Percentiles rank a stretch among this genome's conserved stretches.
Evolutionary conservation across 2,888 invertebrate genomes (phyloP).

Genomic region (Lithophane semibrunnea): DNA sequence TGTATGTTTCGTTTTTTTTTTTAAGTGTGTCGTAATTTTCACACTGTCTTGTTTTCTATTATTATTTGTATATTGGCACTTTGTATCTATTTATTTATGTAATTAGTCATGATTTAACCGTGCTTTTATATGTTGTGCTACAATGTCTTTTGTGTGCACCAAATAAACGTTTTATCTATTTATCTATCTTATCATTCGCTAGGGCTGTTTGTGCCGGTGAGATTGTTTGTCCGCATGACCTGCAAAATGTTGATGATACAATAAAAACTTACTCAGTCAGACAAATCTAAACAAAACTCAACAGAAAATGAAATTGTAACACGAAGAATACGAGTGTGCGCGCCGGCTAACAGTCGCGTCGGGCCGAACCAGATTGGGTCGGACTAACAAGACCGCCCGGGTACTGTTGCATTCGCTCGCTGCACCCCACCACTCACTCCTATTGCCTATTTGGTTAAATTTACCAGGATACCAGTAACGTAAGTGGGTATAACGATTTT

Average conservation of each 20-base stretch:
- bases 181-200: too few relatives aligned
- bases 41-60: too few relatives aligned
- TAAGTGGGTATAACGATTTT: constrained; percentile 70
- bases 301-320: constrained; percentile 47
- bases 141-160: too few relatives aligned
- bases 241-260: not conserved
- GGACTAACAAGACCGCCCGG: constrained; percentile 82
- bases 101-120: too few relatives aligned
- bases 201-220: not conserved
- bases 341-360: constrained; percentile 72
- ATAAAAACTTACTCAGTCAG: constrained; percentile 20
- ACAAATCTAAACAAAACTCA: constrained; percentile 18
- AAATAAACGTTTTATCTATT: too few relatives aligned
- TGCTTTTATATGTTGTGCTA: too few relatives aligned
- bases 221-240: not conserved
- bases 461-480: constrained; percentile 77
- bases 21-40: too few relatives aligned
- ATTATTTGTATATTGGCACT: too few relatives aligned
- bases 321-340: constrained; percentile 61
- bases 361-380: constrained; percentile 78
- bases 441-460: constrained; percentile 85
- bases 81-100: too few relatives aligned
- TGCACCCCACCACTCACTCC: constrained; percentile 77
- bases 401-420: constrained; percentile 79
- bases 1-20: too few relatives aligned